phyloP scores from a whole-genome alignment of 2,113 vertebrate species.

The Hypanus sabinus region DNA sequence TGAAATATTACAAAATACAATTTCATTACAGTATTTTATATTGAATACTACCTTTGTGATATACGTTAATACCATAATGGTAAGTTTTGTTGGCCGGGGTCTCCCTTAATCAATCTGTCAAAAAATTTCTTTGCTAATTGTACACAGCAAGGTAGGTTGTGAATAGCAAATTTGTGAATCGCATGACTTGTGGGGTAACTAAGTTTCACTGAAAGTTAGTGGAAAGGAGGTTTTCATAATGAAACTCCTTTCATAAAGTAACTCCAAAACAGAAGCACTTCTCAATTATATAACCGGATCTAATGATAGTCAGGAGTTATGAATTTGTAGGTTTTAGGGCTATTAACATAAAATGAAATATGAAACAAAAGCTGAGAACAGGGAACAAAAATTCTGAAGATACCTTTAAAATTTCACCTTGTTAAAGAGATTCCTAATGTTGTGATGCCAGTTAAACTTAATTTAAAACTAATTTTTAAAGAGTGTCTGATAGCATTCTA shows the following conservation, averaged over 20 bases:
- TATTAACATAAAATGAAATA: background rate
- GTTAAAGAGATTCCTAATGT: background rate
- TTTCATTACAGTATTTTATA: background rate
- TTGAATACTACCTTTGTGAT: background rate
- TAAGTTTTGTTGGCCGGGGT: background rate
- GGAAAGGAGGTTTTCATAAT: background rate
- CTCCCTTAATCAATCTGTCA: background rate
- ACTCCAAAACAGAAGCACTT: background rate
- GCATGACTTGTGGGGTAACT: background rate
- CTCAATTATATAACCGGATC: background rate
- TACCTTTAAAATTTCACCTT: background rate
- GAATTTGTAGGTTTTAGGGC: background rate
- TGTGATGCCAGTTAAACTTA: background rate
- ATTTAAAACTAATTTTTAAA: background rate
- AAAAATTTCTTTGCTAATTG: background rate
- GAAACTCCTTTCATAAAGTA: background rate
- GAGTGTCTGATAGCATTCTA: conserved; percentile 10
- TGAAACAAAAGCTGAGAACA: background rate
- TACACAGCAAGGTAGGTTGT: background rate
- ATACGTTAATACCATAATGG: background rate
- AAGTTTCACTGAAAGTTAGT: background rate
- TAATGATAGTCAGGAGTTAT: background rate
- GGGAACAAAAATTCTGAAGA: background rate
- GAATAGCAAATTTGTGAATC: background rate
- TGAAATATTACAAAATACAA: background rate